Conservation (phyloP, 2,797 vertebrate genomes). For the Lithobates sylvaticus region DNA sequence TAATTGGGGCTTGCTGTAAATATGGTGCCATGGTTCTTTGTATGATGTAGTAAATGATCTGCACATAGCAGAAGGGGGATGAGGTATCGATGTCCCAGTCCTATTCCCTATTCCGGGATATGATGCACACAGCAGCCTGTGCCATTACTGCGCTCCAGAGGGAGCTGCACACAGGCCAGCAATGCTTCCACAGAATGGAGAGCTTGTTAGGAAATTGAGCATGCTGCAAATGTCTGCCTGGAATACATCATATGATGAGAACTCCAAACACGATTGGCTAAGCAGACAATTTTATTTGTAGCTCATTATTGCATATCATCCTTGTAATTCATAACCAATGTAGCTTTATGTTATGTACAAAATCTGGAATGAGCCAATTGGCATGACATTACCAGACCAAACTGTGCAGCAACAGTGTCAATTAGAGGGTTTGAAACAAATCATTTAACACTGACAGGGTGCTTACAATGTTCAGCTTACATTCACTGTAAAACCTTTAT, state of each 20-base stretch:
- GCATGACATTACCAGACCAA: too few relatives aligned
- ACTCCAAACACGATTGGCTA: background rate
- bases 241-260: background rate
- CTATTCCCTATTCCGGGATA: background rate
- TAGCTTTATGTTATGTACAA: too few relatives aligned
- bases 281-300: background rate
- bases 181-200: constrained; percentile 14
- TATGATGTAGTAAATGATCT: background rate
- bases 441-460: too few relatives aligned
- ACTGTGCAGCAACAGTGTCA: too few relatives aligned
- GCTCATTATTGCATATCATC: too few relatives aligned
- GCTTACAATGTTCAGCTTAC: too few relatives aligned
- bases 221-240: background rate
- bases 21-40: background rate
- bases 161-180: constrained; percentile 5
- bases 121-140: background rate
- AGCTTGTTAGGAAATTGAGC: constrained; percentile 20
- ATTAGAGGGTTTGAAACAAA: too few relatives aligned
- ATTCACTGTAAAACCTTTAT: too few relatives aligned
- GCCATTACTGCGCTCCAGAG: constrained; percentile 20
- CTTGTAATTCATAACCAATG: too few relatives aligned
- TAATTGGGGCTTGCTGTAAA: background rate
- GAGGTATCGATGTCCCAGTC: background rate
- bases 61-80: background rate
- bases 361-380: too few relatives aligned